These are phyloP conservation scores for Zonitis immaculata DNA, from an alignment of 2,888 invertebrate species.

Conservation along the genomic window DNA sequence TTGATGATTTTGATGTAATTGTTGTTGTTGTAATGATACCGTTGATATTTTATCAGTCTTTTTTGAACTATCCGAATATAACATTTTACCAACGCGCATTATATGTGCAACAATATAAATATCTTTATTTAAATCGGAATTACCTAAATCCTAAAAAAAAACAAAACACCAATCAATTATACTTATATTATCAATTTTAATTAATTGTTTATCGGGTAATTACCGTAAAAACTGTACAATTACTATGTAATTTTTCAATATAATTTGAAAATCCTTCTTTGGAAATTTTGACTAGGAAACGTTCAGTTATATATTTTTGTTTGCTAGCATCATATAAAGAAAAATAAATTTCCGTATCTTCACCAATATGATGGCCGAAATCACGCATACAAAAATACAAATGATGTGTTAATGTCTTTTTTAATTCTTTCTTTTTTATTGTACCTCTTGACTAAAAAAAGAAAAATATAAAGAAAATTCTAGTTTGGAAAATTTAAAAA, in stretches of 20 bases:
- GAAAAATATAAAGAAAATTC: too few relatives aligned
- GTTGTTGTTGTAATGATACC: too few relatives aligned
- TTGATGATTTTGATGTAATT: too few relatives aligned
- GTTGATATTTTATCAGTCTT: conserved; percentile 47
- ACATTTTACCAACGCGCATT: conserved; percentile 82
- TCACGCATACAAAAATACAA: conserved; percentile 84
- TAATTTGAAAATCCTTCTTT: conserved; percentile 88
- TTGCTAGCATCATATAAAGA: conserved; percentile 78
- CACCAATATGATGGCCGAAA: conserved; percentile 82
- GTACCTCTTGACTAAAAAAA: conserved; percentile 59
- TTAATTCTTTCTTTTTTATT: conserved; percentile 53
- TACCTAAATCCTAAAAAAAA: conserved; percentile 67
- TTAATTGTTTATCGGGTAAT: too few relatives aligned
- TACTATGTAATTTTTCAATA: conserved; percentile 79
- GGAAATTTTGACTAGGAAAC: conserved; percentile 83
- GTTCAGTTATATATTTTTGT: conserved; percentile 77
- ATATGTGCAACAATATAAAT: conserved; percentile 87
- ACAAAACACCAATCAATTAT: background rate
- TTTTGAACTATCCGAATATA: conserved; percentile 56
- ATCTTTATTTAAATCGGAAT: conserved; percentile 77
- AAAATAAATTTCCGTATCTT: conserved; percentile 85
- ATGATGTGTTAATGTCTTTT: conserved; percentile 66
- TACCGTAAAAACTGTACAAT: conserved; percentile 81
- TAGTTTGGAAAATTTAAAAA: too few relatives aligned
- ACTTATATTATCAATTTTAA: too few relatives aligned